Conservation (phyloP, 2,113 vertebrate genomes). For the Rhinopithecus roxellana region DNA sequence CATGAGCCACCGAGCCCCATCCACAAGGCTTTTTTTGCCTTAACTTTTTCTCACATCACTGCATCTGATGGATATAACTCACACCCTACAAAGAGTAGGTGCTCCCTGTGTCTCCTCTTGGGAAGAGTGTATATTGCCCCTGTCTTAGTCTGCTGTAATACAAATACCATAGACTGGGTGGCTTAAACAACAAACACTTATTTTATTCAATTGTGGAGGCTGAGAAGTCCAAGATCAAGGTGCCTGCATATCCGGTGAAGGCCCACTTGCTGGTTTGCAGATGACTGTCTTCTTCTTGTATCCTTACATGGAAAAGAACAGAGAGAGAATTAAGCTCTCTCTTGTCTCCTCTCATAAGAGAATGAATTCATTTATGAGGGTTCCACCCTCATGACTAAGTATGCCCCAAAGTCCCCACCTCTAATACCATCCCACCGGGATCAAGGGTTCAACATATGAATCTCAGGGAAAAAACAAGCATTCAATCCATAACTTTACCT, state of each 20-base stretch:
- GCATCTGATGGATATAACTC: background rate
- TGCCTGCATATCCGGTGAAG: background rate
- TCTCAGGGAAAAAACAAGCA: background rate
- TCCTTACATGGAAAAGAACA: background rate
- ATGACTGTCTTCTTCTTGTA: background rate
- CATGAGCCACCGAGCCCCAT: too few species aligned
- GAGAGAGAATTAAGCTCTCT: background rate
- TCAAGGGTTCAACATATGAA: background rate
- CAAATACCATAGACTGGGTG: background rate
- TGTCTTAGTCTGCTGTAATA: background rate
- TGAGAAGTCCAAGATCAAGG: background rate
- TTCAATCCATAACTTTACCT: background rate
- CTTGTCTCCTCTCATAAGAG: background rate
- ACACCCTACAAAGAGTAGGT: background rate
- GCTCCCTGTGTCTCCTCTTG: background rate
- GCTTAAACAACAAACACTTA: background rate
- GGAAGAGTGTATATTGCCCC: background rate
- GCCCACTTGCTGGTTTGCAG: background rate
- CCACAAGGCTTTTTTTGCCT: background rate
- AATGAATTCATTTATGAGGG: background rate
- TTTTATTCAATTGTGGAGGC: background rate
- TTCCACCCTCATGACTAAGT: background rate
- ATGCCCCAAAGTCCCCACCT: background rate
- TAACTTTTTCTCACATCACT: background rate
- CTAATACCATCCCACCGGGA: background rate